Evolutionary conservation across 1,140 invertebrate species (phyloP), one percentile per base, ranked within the genome.

Genomic region (Zaprionus kolodkinae): DNA sequence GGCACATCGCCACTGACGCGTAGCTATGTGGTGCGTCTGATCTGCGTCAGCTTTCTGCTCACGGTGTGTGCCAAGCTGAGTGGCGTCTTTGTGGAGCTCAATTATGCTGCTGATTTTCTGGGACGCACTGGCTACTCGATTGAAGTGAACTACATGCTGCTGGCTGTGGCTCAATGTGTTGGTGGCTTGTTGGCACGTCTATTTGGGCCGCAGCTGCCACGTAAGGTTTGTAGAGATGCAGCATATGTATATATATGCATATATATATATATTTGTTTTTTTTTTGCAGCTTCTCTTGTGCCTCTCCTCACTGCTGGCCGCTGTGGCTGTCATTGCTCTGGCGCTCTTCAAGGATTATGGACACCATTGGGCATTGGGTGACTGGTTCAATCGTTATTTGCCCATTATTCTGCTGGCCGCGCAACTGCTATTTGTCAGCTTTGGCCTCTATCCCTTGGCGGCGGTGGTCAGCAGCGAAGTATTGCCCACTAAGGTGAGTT

Each of bases 401-500:
- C 86, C 85, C 52, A 82, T 91, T 40, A 35, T 73, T 6, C 62
- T 91, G n/a, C 54, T 92, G 1, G 79, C 72, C 0, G 1, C 54
- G 0, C 85, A 88, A 27, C 50, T 85, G 0, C 62, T 88, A 2
- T 81, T 90, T 35, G 79, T 92, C 4, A 92, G 81, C 66, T 79
- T 89, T 25, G 91, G 91, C 0, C 56, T 92, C 0, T 79, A 84
- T 52, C 85, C 91, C 1, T 43, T 92, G 38, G 75, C 85, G 0
- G 78, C 87, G 1, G 80, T 89, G 10, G 71, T 92, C 6, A 90
- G 79, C 67, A 82, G 78, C 17, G 91, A 92, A 61, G 72, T 92
- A 15, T 1, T 92, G 50, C 84, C 87, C 2, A 72, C 83, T 13
- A 92, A 92, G 87, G 91, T 92, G 52, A 72, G 85, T 17, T 9